Base-by-base conservation (phyloP, 2,113 vertebrate genomes). In the Catharus bicknelli region DNA sequence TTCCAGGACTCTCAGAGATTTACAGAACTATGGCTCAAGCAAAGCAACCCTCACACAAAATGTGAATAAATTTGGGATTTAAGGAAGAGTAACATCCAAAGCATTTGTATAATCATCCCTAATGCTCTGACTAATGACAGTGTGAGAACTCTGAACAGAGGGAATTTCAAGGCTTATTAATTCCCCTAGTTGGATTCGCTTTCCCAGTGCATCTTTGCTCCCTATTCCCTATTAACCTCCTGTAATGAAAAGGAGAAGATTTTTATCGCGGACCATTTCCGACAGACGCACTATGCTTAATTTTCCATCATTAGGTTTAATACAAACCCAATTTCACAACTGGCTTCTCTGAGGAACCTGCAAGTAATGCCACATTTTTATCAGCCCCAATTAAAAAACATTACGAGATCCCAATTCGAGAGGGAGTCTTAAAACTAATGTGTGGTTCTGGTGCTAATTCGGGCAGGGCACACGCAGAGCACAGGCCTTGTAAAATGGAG, bases 111-210 rank as follows among this genome's bases (percentile, higher is more conserved):
- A 96, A 96, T 95, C 97, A 96, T 90, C 89, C 83, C 88, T 96
- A 96, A 95, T 86, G 95, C 90, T 58, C 61, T 40, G 4, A 83
- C 94, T 98, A 98, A 98, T 96, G 96, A 96, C 86, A 95, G 85
- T 95, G 73, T 83, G 86, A 96, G 96, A 95, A 95, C 94, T 97
- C 54, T 26, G 96, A 96, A 97, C 95, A 96, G 94, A 97, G 96
- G 97, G 96, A 96, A 96, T 98, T 97, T 97, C 97, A 98, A 98
- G 97, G 97, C 96, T 96, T 97, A 98, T 98, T 98, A 98, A 97
- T 97, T 97, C 95, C 94, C 85, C 94, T 96, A 93, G 96, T 94
- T 97, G 96, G 90, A 97, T 96, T 97, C 64, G 2, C 88, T 96
- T 97, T 95, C 91, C 92, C 95, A 89, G 73, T 81, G 96, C 83